These are phyloP conservation scores for Esox masquinongy DNA, from an alignment of 2,797 vertebrate species.

Conservation along the genomic window DNA sequence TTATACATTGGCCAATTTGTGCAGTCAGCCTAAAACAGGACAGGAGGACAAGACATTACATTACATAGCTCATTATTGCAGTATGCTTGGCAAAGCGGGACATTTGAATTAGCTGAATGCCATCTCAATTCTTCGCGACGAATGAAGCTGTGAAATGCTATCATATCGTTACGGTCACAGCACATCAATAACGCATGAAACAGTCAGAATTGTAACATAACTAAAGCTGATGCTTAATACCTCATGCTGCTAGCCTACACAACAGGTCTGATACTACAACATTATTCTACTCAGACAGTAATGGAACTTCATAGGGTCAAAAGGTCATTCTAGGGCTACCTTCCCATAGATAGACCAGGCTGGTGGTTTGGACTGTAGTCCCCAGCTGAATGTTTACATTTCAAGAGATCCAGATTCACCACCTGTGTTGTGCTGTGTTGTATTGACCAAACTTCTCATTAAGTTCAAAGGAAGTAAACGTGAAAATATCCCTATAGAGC, in stretches of 20 bases:
- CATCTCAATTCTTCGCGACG: neutral
- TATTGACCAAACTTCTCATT: neutral
- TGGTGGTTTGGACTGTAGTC: neutral
- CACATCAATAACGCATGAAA: neutral
- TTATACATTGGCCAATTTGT: constrained; percentile 1
- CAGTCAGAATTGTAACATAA: neutral
- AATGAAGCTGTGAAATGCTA: constrained; percentile 2
- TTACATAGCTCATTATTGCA: constrained; percentile 1
- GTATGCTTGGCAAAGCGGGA: neutral
- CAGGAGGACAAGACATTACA: neutral
- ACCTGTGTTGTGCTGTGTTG: neutral
- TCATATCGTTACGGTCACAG: neutral
- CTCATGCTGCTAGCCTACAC: neutral
- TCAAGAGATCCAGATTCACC: neutral
- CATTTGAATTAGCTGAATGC: neutral
- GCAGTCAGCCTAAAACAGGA: neutral
- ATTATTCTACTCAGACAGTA: neutral
- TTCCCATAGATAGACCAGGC: neutral
- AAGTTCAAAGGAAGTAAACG: neutral
- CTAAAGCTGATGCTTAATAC: neutral
- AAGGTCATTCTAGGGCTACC: neutral
- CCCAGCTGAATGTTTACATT: neutral
- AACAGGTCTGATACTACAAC: neutral
- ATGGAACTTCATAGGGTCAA: neutral
- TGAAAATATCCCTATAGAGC: neutral